phyloP scores from a whole-genome alignment of 2,888 invertebrate genomes.

The Rhogogaster chlorosoma region DNA sequence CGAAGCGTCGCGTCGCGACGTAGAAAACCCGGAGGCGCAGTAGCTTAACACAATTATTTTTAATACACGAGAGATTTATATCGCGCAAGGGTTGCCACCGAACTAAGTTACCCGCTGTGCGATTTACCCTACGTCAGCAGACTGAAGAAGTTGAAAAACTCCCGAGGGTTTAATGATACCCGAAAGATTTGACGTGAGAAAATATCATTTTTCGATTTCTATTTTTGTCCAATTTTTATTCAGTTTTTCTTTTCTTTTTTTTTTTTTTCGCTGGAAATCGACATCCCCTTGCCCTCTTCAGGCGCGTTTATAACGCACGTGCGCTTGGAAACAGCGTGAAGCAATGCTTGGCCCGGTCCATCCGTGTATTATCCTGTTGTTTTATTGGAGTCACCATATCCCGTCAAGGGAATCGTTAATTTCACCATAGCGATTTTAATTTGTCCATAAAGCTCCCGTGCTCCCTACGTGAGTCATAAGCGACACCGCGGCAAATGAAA shows the following conservation, averaged over 20 bases:
- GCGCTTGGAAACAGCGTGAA: constrained; percentile 9
- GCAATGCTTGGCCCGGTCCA: background rate
- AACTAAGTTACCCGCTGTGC: constrained; percentile 6
- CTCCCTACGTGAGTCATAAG: constrained; percentile 62
- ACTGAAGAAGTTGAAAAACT: background rate
- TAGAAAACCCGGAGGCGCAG: constrained; percentile 60
- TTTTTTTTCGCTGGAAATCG: background rate
- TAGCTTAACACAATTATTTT: constrained; percentile 71
- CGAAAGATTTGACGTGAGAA: background rate
- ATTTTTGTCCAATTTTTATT: background rate
- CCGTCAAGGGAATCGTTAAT: constrained; percentile 64
- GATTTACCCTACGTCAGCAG: constrained; percentile 15
- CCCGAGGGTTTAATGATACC: background rate
- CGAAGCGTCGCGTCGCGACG: background rate
- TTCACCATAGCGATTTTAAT: constrained; percentile 68
- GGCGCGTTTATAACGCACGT: constrained; percentile 15
- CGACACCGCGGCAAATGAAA: constrained; percentile 63
- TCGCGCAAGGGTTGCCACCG: constrained; percentile 53
- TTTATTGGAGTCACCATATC: constrained; percentile 64
- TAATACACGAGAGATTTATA: constrained; percentile 71
- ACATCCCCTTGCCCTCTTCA: background rate
- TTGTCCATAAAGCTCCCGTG: constrained; percentile 57
- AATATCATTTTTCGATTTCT: background rate
- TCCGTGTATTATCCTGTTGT: constrained; percentile 59
- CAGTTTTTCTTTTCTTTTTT: background rate